These are phyloP conservation scores for Brachionus plicatilis DNA, from an alignment of 1,140 invertebrate species.

Conservation along the genomic window DNA sequence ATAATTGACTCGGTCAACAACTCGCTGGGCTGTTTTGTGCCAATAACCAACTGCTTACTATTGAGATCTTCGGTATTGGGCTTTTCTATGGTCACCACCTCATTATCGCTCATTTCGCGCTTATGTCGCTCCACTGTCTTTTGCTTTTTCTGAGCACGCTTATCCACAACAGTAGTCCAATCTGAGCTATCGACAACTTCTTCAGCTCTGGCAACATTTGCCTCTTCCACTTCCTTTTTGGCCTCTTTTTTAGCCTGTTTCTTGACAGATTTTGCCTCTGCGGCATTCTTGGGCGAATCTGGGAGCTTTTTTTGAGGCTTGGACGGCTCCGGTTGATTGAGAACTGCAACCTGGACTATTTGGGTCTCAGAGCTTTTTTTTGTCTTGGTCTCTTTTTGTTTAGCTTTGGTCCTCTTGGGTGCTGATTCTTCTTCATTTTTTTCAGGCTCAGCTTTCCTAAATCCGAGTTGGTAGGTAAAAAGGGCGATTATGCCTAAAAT, in stretches of 20 bases:
- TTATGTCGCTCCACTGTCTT: not conserved
- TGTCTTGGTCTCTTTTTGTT: not conserved
- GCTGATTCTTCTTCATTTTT: not conserved
- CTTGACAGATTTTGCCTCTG: not conserved
- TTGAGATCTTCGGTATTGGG: not conserved
- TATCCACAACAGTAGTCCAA: constrained; percentile 34
- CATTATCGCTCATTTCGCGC: not conserved
- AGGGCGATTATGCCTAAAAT: not conserved
- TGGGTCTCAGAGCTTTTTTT: not conserved
- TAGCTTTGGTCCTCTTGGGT: not conserved
- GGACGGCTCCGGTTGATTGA: not conserved
- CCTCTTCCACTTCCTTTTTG: not conserved
- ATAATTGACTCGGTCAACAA: not conserved
- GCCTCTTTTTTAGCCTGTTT: not conserved
- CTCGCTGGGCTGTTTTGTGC: not conserved
- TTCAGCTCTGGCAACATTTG: not conserved
- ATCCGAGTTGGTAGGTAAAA: not conserved
- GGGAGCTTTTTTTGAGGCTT: not conserved
- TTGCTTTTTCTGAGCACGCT: constrained; percentile 18
- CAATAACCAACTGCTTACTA: not conserved
- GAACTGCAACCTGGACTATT: not conserved
- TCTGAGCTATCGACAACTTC: not conserved
- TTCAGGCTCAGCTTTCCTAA: not conserved
- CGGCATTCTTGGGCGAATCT: not conserved
- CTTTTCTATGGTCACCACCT: not conserved